phyloP scores from a whole-genome alignment of 2,888 invertebrate species.

The Tachystola acroxantha region DNA sequence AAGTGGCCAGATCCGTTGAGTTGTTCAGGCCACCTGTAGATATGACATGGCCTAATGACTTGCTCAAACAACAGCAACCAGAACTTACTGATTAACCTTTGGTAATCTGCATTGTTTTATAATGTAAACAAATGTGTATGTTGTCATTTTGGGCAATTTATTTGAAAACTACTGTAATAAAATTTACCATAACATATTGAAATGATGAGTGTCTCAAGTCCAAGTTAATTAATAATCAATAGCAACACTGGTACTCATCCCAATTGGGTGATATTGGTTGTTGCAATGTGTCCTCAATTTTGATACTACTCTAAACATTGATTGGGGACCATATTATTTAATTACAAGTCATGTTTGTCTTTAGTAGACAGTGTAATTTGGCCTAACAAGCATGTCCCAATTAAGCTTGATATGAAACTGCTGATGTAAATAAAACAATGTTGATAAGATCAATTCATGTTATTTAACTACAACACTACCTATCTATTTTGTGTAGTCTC shows the following conservation, averaged over 20 bases:
- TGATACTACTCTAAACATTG: neutral
- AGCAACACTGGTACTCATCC: neutral
- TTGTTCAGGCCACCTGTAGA: no score
- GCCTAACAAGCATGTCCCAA: constrained; percentile 7
- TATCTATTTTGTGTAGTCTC: no score
- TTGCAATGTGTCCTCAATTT: constrained; percentile 1
- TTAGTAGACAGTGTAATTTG: constrained; percentile 2
- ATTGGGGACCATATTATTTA: constrained; percentile 2
- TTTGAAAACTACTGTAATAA: no score
- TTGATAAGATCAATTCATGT: constrained; percentile 9
- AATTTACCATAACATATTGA: no score
- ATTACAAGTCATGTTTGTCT: constrained; percentile 4
- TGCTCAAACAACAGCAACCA: no score
- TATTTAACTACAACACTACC: neutral
- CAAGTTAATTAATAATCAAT: neutral
- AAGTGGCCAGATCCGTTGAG: no score
- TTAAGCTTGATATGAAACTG: constrained; percentile 9
- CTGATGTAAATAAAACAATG: constrained; percentile 13
- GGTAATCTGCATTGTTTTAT: no score
- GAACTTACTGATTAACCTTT: no score
- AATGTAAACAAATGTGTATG: no score
- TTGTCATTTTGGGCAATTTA: no score
- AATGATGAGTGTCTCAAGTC: no score
- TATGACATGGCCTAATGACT: no score
- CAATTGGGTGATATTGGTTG: neutral